These are phyloP conservation scores for Cheilosia variabilis DNA, from an alignment of 2,888 invertebrate genomes.

Conservation along the genomic window DNA sequence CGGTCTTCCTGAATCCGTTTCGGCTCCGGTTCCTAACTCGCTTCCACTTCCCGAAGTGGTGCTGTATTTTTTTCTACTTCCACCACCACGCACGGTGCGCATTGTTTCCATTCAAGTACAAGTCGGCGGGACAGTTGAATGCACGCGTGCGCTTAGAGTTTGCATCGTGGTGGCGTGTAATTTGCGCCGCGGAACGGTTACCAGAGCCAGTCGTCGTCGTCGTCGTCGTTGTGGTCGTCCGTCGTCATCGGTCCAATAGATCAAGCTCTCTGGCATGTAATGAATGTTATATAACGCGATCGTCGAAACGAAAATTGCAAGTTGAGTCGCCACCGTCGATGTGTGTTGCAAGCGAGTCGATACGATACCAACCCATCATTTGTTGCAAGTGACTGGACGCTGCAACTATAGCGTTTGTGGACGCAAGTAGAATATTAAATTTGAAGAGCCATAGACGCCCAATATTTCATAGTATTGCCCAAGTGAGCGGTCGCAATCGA, in stretches of 20 bases:
- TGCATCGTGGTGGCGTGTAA: slow-evolving; percentile 45
- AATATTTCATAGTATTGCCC: neutral
- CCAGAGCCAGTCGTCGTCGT: slow-evolving; percentile 46
- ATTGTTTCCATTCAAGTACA: slow-evolving; percentile 49
- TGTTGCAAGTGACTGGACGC: slow-evolving; percentile 54
- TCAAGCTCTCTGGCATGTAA: slow-evolving; percentile 33
- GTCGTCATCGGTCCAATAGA: slow-evolving; percentile 56
- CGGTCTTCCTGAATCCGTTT: slow-evolving; percentile 57
- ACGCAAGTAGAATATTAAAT: slow-evolving; percentile 53
- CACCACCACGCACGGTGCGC: slow-evolving; percentile 29
- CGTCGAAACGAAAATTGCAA: slow-evolving; percentile 58
- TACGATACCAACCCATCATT: slow-evolving; percentile 44
- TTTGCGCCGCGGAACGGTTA: slow-evolving; percentile 68
- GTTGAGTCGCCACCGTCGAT: slow-evolving; percentile 38
- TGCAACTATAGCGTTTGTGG: slow-evolving; percentile 24
- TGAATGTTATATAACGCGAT: slow-evolving; percentile 64
- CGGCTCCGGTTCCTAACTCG: slow-evolving; percentile 55
- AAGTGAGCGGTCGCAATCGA: slow-evolving; percentile 19
- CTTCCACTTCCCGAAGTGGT: slow-evolving; percentile 71
- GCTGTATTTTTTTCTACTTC: slow-evolving; percentile 25
- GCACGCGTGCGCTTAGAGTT: slow-evolving; percentile 36
- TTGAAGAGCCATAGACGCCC: slow-evolving; percentile 50
- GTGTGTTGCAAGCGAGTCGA: slow-evolving; percentile 54
- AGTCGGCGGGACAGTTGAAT: slow-evolving; percentile 40
- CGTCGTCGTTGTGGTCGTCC: slow-evolving; percentile 5